Percentiles rank a stretch among this genome's conserved stretches.
Evolutionary conservation across 2,888 invertebrate species (phyloP).

Genomic region (Microctonus brassicae): DNA sequence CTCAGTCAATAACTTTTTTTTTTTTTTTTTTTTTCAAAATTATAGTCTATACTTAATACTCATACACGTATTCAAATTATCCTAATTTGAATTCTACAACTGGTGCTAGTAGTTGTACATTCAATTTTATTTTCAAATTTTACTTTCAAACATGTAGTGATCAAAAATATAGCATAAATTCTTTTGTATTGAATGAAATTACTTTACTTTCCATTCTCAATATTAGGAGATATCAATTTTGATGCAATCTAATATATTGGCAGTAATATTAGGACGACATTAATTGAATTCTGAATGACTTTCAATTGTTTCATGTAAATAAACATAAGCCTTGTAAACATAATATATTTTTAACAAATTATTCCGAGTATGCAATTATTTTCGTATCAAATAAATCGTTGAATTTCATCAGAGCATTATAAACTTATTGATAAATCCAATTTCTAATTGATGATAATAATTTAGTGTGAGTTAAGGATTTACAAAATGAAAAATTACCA

Average conservation of each 20-base stretch:
- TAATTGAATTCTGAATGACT: neutral
- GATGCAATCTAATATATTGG: neutral
- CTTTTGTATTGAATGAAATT: neutral
- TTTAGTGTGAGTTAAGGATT: too few relatives aligned
- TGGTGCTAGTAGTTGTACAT: neutral
- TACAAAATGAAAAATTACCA: too few relatives aligned
- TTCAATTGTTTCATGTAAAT: neutral
- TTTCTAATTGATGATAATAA: too few relatives aligned
- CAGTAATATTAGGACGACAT: neutral
- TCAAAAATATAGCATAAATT: neutral
- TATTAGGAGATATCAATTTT: neutral
- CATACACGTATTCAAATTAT: neutral
- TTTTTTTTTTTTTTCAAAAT: slow-evolving; percentile 23
- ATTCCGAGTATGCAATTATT: slow-evolving; percentile 32
- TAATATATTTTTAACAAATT: slow-evolving; percentile 6
- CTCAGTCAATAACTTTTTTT: slow-evolving; percentile 78
- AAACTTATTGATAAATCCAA: neutral
- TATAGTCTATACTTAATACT: neutral
- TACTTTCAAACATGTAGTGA: neutral
- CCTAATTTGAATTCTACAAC: neutral
- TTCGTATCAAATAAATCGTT: slow-evolving; percentile 37
- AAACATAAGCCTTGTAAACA: neutral
- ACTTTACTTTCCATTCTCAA: neutral
- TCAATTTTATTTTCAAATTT: neutral
- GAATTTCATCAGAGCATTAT: neutral